These are phyloP conservation scores for Trachelipus rathkii DNA, from an alignment of 1,140 invertebrate genomes.

Conservation along the genomic window DNA sequence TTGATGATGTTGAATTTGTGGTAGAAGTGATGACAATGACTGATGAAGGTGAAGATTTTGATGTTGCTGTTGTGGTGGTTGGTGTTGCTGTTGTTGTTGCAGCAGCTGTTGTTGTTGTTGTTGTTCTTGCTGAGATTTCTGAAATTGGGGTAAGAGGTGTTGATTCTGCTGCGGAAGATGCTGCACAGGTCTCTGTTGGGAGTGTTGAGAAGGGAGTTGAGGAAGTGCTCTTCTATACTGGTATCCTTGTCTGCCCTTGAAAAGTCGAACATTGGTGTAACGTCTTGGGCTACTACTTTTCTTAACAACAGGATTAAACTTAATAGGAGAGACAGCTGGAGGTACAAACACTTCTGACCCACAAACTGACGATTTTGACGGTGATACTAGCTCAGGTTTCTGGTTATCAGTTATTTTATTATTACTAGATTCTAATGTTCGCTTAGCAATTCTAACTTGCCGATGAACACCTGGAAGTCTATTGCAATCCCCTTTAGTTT, in stretches of 20 bases:
- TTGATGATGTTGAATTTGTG: too few relatives aligned
- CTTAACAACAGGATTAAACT: constrained; percentile 40
- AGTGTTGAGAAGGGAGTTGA: constrained; percentile 25
- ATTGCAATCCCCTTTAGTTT: not conserved
- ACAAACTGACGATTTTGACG: not conserved
- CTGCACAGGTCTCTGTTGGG: not conserved
- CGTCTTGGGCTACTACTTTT: constrained; percentile 38
- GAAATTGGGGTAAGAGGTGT: not conserved
- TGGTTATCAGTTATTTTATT: constrained; percentile 27
- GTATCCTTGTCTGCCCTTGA: constrained; percentile 36
- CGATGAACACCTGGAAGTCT: constrained; percentile 31
- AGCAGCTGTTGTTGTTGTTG: not conserved
- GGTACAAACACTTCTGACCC: constrained; percentile 34
- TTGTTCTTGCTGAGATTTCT: too few relatives aligned
- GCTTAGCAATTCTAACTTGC: constrained; percentile 35
- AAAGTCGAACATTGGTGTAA: constrained; percentile 39
- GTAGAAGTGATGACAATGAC: not conserved
- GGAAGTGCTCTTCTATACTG: constrained; percentile 36
- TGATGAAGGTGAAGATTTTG: not conserved
- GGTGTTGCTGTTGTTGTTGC: not conserved
- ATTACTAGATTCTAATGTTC: not conserved
- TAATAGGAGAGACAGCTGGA: constrained; percentile 33
- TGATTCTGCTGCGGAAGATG: not conserved
- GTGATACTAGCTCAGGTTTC: constrained; percentile 19
- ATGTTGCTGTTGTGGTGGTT: not conserved